Percentiles rank a stretch among this genome's conserved stretches.
Evolutionary conservation across 2,888 invertebrate genomes (phyloP).

Genomic region (Coremacera marginata): DNA sequence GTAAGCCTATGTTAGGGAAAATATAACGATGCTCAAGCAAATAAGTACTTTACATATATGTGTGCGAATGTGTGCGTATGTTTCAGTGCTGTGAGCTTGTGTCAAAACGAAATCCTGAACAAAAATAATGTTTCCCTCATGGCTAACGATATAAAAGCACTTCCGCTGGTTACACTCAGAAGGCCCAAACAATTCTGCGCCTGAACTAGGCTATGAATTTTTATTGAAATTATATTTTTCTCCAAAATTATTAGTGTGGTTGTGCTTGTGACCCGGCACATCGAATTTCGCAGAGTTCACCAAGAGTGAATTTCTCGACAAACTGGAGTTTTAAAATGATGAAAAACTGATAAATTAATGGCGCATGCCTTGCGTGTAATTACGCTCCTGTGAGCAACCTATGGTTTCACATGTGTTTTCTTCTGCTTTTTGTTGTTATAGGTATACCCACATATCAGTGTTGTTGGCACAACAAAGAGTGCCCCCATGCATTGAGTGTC

Average conservation of each 20-base stretch:
- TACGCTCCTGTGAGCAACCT: too few relatives aligned
- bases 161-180: background rate
- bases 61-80: too few relatives aligned
- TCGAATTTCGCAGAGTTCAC: too few relatives aligned
- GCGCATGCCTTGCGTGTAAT: background rate
- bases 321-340: too few relatives aligned
- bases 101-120: background rate
- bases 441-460: too few relatives aligned
- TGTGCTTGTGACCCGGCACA: too few relatives aligned
- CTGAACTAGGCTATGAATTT: slow-evolving; percentile 23
- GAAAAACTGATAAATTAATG: background rate
- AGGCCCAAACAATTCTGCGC: slow-evolving; percentile 5
- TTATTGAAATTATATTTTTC: slow-evolving; percentile 17
- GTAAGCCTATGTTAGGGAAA: background rate
- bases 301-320: too few relatives aligned
- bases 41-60: background rate
- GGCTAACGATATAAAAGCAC: background rate
- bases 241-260: too few relatives aligned
- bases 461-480: too few relatives aligned
- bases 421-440: too few relatives aligned
- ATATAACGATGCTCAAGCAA: background rate
- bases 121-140: background rate
- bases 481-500: too few relatives aligned
- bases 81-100: background rate
- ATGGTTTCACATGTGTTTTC: too few relatives aligned